Conservation (phyloP, 2,888 invertebrate species). For the Chrysotoxum bicinctum region DNA sequence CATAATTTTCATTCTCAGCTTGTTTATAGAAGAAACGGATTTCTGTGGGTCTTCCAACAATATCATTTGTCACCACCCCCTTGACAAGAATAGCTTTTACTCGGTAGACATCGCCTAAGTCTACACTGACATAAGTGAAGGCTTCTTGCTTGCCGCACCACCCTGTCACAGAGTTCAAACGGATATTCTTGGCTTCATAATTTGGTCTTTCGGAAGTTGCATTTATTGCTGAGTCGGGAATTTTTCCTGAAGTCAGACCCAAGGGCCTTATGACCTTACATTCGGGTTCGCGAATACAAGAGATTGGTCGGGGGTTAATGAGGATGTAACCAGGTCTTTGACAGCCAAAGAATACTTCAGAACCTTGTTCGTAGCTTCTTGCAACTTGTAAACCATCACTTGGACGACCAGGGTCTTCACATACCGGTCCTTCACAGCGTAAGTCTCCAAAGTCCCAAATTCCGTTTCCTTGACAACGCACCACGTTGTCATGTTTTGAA, state of each 20-base stretch:
- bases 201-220: slow-evolving; percentile 96
- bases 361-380: slow-evolving; percentile 92
- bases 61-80: slow-evolving; percentile 96
- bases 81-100: slow-evolving; percentile 96
- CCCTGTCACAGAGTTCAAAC: slow-evolving; percentile 95
- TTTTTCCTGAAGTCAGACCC: slow-evolving; percentile 94
- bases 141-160: slow-evolving; percentile 99
- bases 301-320: slow-evolving; percentile 94
- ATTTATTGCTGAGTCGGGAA: slow-evolving; percentile 97
- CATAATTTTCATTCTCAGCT: slow-evolving; percentile 95
- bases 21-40: slow-evolving; percentile 98
- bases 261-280: slow-evolving; percentile 95
- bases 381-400: slow-evolving; percentile 94
- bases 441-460: slow-evolving; percentile 99
- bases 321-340: slow-evolving; percentile 95
- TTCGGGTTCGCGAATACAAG: slow-evolving; percentile 95
- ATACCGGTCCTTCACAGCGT: slow-evolving; percentile 96
- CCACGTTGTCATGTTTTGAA: slow-evolving; percentile 94
- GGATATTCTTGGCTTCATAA: slow-evolving; percentile 93
- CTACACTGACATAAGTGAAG: slow-evolving; percentile 97
- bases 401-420: slow-evolving; percentile 96
- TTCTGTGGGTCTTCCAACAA: slow-evolving; percentile 97
- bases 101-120: slow-evolving; percentile 95
- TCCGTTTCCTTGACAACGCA: slow-evolving; percentile 94
- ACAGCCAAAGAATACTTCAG: slow-evolving; percentile 95